A percentile compares a stretch with the other conserved stretches of the same genome.
phyloP scores from a whole-genome alignment of 2,888 invertebrate species.

The Strigamia maritima region DNA sequence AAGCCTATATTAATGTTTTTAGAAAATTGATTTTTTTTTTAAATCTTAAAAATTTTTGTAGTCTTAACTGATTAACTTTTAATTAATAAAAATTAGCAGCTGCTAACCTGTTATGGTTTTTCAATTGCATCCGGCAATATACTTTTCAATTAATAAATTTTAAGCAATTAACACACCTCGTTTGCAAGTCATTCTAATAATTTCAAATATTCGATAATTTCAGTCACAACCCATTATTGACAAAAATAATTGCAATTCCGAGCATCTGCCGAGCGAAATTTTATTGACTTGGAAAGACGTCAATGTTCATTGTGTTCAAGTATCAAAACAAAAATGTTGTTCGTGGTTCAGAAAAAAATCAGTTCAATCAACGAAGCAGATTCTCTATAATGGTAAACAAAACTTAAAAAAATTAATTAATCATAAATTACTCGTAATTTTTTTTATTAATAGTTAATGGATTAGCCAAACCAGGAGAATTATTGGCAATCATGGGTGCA shows the following conservation, averaged over 20 bases:
- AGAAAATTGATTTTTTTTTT: too few species aligned
- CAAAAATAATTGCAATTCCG: neutral
- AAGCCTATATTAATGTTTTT: too few species aligned
- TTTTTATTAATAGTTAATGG: neutral
- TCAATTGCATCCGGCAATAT: too few species aligned
- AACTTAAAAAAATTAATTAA: neutral
- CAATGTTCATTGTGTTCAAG: neutral
- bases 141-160: neutral
- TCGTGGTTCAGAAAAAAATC: neutral
- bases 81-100: too few species aligned
- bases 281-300: conserved; percentile 23
- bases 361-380: neutral
- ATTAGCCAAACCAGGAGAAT: conserved; percentile 64
- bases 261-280: neutral
- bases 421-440: neutral
- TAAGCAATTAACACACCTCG: neutral
- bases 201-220: neutral
- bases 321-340: conserved; percentile 1
- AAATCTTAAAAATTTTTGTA: too few species aligned
- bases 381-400: neutral
- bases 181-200: neutral
- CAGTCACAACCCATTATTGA: neutral
- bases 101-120: too few species aligned
- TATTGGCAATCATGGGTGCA: conserved; percentile 77
- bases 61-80: too few species aligned